These are phyloP conservation scores for Sebastes dallii DNA, from an alignment of 2,797 vertebrate species.

Conservation along the genomic window DNA sequence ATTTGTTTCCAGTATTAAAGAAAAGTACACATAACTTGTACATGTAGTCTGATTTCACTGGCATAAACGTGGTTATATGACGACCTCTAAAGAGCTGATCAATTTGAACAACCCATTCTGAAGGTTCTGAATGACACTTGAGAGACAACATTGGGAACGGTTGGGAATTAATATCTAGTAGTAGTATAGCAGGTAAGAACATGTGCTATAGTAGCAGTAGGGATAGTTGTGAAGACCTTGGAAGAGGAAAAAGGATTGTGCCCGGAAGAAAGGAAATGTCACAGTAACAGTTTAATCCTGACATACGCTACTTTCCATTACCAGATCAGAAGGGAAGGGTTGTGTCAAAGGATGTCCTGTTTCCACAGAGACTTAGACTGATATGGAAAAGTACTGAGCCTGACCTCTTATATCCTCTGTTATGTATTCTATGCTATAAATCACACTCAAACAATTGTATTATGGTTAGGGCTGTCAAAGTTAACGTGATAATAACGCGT, in stretches of 20 bases:
- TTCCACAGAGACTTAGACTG: conserved; percentile 28
- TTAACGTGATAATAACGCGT: too few species aligned
- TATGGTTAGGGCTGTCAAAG: neutral
- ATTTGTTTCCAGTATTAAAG: neutral
- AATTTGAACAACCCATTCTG: neutral
- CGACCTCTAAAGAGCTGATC: neutral
- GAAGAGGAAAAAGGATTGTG: neutral
- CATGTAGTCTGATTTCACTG: neutral
- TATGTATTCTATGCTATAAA: too few species aligned
- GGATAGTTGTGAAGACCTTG: neutral
- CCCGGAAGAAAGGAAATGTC: conserved; percentile 5
- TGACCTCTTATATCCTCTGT: neutral
- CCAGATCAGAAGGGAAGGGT: conserved; percentile 57
- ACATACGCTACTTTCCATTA: conserved; percentile 36
- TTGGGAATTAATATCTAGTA: neutral
- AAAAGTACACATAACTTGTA: neutral
- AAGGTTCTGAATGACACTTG: neutral
- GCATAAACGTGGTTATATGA: neutral
- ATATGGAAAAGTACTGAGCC: conserved; percentile 56
- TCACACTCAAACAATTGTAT: neutral
- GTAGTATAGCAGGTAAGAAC: neutral
- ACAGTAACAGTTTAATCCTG: conserved; percentile 27
- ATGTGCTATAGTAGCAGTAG: neutral
- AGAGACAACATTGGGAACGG: neutral
- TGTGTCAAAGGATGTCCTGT: conserved; percentile 74